Evolutionary conservation across 2,888 invertebrate genomes (phyloP).

Genomic region (Ceramica pisi): DNA sequence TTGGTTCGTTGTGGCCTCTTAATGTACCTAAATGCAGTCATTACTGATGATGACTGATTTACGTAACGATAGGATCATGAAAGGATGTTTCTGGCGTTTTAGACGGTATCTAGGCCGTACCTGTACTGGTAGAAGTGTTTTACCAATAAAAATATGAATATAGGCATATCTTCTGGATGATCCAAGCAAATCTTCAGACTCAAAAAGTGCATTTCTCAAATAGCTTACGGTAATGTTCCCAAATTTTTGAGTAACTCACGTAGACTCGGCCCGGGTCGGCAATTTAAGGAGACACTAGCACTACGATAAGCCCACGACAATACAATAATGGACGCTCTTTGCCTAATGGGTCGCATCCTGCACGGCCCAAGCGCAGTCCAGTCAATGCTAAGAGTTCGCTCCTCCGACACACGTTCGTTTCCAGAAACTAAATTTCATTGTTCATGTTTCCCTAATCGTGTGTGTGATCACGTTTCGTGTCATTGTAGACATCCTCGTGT

Average conservation of each 20-base stretch:
- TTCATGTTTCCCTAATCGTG: slow-evolving; percentile 68
- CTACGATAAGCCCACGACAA: slow-evolving; percentile 89
- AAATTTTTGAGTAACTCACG: slow-evolving; percentile 72
- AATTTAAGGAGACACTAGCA: slow-evolving; percentile 85
- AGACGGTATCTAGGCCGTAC: background rate
- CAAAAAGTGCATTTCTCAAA: slow-evolving; percentile 17
- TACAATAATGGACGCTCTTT: slow-evolving; percentile 89
- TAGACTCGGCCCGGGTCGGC: slow-evolving; percentile 76
- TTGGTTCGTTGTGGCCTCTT: slow-evolving; percentile 73
- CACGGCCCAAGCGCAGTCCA: slow-evolving; percentile 84
- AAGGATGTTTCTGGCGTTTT: slow-evolving; percentile 19
- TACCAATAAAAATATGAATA: background rate
- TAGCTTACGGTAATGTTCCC: slow-evolving; percentile 45
- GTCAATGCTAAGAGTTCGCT: slow-evolving; percentile 86
- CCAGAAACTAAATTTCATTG: slow-evolving; percentile 66
- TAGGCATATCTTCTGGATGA: background rate
- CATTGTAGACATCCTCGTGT: slow-evolving; percentile 81
- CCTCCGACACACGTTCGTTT: slow-evolving; percentile 72
- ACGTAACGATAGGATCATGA: slow-evolving; percentile 48
- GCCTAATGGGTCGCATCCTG: slow-evolving; percentile 89
- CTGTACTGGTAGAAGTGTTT: background rate
- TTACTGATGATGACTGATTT: slow-evolving; percentile 59
- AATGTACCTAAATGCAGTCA: slow-evolving; percentile 65
- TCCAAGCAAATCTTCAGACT: background rate
- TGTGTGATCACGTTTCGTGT: slow-evolving; percentile 73